Conservation (phyloP, 2,113 vertebrate species). For the Orycteropus afer region DNA sequence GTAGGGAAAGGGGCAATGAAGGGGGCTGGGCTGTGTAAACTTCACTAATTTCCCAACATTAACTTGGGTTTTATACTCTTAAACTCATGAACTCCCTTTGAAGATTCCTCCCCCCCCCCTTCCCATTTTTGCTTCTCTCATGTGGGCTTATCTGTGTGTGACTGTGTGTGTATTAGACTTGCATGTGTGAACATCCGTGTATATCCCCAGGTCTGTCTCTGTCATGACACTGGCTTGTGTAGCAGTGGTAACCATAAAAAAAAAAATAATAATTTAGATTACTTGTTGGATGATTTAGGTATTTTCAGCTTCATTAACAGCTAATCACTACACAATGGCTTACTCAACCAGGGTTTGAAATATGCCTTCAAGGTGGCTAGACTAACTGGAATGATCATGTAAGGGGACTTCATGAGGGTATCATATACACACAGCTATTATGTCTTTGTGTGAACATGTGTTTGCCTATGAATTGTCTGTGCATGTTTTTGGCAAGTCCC, state of each 20-base stretch:
- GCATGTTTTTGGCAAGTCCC: slow-evolving; percentile 61
- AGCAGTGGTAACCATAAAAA: slow-evolving; percentile 38
- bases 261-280: slow-evolving; percentile 53
- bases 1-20: background rate
- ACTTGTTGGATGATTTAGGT: slow-evolving; percentile 57
- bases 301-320: slow-evolving; percentile 73
- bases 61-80: slow-evolving; percentile 19
- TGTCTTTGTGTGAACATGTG: slow-evolving; percentile 47
- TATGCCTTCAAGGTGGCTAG: slow-evolving; percentile 59
- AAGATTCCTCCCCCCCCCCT: background rate
- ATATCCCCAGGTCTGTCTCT: slow-evolving; percentile 20
- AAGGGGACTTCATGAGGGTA: slow-evolving; percentile 29
- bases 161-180: background rate
- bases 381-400: slow-evolving; percentile 40
- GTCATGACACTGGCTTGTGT: background rate
- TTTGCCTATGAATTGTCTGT: slow-evolving; percentile 63
- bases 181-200: background rate
- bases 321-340: slow-evolving; percentile 65
- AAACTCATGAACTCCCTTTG: background rate
- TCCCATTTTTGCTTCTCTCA: background rate
- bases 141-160: background rate
- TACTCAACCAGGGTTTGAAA: slow-evolving; percentile 65
- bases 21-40: background rate
- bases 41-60: background rate
- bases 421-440: slow-evolving; percentile 51